Base-by-base conservation (phyloP, 2,113 vertebrate species). In the Glaucomys volans region DNA sequence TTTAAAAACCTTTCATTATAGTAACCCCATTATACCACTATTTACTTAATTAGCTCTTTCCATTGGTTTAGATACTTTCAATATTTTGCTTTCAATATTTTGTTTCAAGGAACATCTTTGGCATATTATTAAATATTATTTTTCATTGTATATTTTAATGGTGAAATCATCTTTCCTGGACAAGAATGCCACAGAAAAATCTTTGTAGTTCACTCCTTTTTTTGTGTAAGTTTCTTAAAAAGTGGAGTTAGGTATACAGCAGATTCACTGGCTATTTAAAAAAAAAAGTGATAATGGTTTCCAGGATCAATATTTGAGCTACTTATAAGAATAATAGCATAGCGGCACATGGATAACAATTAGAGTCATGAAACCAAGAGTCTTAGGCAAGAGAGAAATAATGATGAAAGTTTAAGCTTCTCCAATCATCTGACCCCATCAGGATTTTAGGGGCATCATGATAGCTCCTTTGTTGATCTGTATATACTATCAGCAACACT, bases 51-150 rank as follows among this genome's bases (percentile, higher is more conserved):
- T 42, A 92, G 24, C n/a, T 91, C 5, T 87, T 81, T 1, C 52
- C 28, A 69, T 54, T 40, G 9, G 17, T 54, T 69, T 79, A 79
- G 2, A 81, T 88, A 13, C 44, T 89, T 86, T 32, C 22, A 91
- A 11, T 75, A 57, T 95, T 85, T 93, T 47, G 44, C 44, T 89
- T 86, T 32, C 22, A 91, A 11, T 75, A 57, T 95, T 85, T 93
- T 47, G 44, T n/a, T 64, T 22, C 28, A 71, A 22, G 54, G 69
- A 87, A 85, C 12, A 40, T 86, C 30, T 81, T 91, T 84, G n/a
- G 9, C 54, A 47, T 84, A 74, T 10, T 69, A 32, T 83, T 57
- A 54, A 10, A 9, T 82, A 87, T 67, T 37, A 42, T n/a, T 94
- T 93, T 30, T 26, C 76, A 80, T 62, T 83, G 42, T 80, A 67